Evolutionary conservation across 2,113 vertebrate species (phyloP).

Genomic region (Forbesichthys papilliferus): DNA sequence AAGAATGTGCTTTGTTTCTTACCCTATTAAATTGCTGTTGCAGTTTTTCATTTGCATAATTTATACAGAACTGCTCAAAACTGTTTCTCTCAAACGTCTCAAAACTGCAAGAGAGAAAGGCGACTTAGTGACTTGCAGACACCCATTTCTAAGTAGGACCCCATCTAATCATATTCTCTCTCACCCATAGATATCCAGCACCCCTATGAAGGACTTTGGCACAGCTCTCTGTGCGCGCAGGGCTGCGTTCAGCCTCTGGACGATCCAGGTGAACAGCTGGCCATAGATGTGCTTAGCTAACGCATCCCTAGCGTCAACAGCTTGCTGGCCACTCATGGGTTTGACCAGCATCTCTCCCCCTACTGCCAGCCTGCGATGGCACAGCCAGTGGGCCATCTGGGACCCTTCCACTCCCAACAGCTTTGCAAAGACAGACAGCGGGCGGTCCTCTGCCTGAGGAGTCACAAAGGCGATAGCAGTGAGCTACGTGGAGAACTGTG

Average conservation of each 20-base stretch:
- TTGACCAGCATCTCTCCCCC: constrained; percentile 76
- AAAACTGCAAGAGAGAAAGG: constrained; percentile 64
- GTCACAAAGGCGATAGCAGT: constrained; percentile 4
- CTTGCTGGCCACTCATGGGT: constrained; percentile 75
- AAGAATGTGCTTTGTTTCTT: constrained; percentile 24
- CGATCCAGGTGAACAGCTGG: constrained; percentile 77
- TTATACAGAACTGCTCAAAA: constrained; percentile 85
- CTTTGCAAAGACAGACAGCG: constrained; percentile 71
- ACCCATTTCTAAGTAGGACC: not conserved
- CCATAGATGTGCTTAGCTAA: constrained; percentile 79
- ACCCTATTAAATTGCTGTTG: constrained; percentile 84
- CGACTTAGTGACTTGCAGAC: not conserved
- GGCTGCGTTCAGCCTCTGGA: constrained; percentile 75
- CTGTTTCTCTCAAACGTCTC: constrained; percentile 83
- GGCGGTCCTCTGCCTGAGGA: constrained; percentile 62
- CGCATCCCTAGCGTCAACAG: constrained; percentile 63
- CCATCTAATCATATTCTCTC: constrained; percentile 8
- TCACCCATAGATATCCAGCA: constrained; percentile 81
- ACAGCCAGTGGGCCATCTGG: constrained; percentile 80
- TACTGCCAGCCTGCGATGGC: constrained; percentile 75
- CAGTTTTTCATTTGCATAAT: constrained; percentile 83
- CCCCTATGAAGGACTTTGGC: constrained; percentile 71
- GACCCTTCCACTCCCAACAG: constrained; percentile 73
- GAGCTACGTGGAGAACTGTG: not conserved
- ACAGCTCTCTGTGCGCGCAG: constrained; percentile 55